Conservation (phyloP, 2,888 invertebrate genomes). For the Pecten maximus region DNA sequence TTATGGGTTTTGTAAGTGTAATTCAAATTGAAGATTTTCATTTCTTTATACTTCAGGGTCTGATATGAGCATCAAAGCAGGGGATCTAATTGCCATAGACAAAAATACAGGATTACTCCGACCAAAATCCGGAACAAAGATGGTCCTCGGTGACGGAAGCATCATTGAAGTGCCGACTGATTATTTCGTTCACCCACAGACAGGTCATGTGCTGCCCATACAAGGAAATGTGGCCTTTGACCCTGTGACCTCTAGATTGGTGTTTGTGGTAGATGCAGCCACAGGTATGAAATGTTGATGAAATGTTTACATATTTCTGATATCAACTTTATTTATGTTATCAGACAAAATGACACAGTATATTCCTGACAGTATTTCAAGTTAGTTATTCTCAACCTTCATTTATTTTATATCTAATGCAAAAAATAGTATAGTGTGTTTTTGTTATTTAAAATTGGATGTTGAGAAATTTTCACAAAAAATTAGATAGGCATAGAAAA, state of each 20-base stretch:
- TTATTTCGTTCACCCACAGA: slow-evolving; percentile 79
- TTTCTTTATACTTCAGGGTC: slow-evolving; percentile 56
- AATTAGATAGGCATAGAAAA: too few relatives aligned
- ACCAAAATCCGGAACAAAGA: slow-evolving; percentile 72
- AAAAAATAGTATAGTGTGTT: too few relatives aligned
- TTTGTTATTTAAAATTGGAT: too few relatives aligned
- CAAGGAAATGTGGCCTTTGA: slow-evolving; percentile 79
- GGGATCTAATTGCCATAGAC: slow-evolving; percentile 69
- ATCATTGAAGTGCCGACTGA: slow-evolving; percentile 69
- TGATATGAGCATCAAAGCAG: slow-evolving; percentile 62
- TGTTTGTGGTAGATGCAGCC: slow-evolving; percentile 78
- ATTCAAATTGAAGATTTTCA: too few relatives aligned
- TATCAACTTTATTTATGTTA: background rate
- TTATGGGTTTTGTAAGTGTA: too few relatives aligned
- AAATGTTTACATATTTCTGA: background rate
- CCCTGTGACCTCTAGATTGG: slow-evolving; percentile 74
- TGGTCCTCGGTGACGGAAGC: slow-evolving; percentile 73
- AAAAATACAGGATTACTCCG: slow-evolving; percentile 75
- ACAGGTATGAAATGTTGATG: slow-evolving; percentile 67
- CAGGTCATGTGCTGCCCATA: slow-evolving; percentile 78
- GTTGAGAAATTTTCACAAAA: too few relatives aligned
- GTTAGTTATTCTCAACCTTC: too few relatives aligned
- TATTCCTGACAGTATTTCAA: too few relatives aligned
- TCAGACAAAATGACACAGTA: too few relatives aligned
- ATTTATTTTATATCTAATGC: too few relatives aligned